Conservation (phyloP, 2,888 invertebrate species). For the Chrysopilus asiliformis region DNA sequence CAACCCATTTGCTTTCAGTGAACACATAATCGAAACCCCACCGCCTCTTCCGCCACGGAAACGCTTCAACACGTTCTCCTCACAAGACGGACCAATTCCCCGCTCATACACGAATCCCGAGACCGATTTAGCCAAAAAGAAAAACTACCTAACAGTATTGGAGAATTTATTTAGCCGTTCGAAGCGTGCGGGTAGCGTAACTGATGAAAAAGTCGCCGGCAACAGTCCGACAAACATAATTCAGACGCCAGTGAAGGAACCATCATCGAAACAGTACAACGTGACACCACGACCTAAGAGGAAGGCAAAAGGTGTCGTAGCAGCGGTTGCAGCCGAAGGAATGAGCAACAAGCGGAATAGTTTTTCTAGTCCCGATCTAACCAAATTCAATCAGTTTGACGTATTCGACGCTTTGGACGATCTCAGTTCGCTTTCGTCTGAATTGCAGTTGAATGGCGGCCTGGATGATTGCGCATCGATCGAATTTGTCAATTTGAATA, state of each 20-base stretch:
- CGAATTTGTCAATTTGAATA: constrained; percentile 14
- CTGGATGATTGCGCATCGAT: constrained; percentile 16
- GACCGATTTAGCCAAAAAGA: constrained; percentile 29
- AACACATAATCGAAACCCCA: constrained; percentile 7
- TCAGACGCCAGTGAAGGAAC: neutral
- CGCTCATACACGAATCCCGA: constrained; percentile 35
- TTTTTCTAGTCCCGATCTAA: constrained; percentile 34
- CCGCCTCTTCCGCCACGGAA: constrained; percentile 31
- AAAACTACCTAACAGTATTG: constrained; percentile 21
- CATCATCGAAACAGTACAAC: constrained; percentile 4
- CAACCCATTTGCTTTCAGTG: constrained; percentile 6
- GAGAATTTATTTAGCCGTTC: constrained; percentile 23
- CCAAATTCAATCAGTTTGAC: constrained; percentile 28
- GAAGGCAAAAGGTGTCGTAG: constrained; percentile 1
- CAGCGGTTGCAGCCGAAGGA: constrained; percentile 4
- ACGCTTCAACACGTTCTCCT: constrained; percentile 28
- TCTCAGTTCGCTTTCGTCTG: constrained; percentile 20
- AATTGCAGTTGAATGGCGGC: constrained; percentile 20
- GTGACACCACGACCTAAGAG: constrained; percentile 11
- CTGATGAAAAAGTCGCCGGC: constrained; percentile 20
- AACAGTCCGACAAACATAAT: constrained; percentile 4
- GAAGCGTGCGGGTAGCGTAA: constrained; percentile 23
- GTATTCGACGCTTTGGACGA: constrained; percentile 17
- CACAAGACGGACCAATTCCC: constrained; percentile 22
- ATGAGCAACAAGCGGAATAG: constrained; percentile 28